These are phyloP conservation scores for Varanus komodoensis DNA, from an alignment of 2,113 vertebrate genomes.

Conservation along the genomic window DNA sequence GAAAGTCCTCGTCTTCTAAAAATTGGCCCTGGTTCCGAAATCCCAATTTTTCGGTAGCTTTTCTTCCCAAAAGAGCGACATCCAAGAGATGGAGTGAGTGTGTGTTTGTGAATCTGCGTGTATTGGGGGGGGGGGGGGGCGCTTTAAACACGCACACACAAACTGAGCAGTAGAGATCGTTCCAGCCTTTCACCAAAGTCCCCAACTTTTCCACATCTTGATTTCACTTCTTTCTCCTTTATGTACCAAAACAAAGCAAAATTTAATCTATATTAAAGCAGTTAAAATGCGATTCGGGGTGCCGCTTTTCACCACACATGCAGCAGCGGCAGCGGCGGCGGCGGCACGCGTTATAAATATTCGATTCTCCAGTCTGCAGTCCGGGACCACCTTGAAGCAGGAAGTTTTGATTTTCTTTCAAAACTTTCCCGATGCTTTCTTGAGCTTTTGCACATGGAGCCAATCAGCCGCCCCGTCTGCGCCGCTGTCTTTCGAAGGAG, in stretches of 20 bases:
- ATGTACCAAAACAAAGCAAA: background rate
- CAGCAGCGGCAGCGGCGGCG: background rate
- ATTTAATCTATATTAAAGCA: background rate
- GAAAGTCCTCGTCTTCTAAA: background rate
- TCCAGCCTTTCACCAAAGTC: constrained; percentile 9
- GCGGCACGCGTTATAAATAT: constrained; percentile 34
- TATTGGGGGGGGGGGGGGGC: too few relatives aligned
- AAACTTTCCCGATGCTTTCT: constrained; percentile 42
- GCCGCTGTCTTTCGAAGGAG: constrained; percentile 10
- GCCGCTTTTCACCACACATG: background rate
- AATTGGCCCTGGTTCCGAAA: background rate
- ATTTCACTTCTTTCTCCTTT: background rate
- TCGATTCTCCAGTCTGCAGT: constrained; percentile 15
- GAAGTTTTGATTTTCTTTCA: constrained; percentile 52
- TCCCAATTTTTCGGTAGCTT: background rate
- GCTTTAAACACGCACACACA: background rate
- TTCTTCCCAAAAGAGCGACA: constrained; percentile 21
- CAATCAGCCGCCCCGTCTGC: constrained; percentile 30
- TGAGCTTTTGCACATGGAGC: constrained; percentile 45
- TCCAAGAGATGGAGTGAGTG: background rate
- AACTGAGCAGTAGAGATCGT: background rate
- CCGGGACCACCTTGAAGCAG: constrained; percentile 51
- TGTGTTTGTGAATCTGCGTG: background rate
- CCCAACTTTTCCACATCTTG: constrained; percentile 31
- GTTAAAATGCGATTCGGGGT: background rate